A percentile compares a stretch with the other conserved stretches of the same genome.
Evolutionary conservation across 2,797 vertebrate species (phyloP).

Genomic region (Platyrinchus mystaceus): DNA sequence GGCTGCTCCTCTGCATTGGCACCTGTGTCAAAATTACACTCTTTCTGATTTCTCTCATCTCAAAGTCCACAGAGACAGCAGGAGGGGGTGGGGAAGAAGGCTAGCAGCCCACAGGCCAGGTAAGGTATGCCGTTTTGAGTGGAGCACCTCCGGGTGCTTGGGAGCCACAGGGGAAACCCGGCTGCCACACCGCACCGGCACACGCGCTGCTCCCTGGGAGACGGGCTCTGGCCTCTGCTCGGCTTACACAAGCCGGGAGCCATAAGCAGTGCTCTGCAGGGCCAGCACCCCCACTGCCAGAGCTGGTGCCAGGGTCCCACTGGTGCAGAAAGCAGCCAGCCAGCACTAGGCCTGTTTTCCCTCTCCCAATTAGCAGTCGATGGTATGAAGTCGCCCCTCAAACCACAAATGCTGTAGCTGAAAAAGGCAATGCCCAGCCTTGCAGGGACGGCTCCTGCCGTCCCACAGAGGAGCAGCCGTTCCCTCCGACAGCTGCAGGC

Average conservation of each 20-base stretch:
- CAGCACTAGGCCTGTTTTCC: neutral
- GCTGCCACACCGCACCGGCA: neutral
- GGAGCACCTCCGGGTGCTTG: neutral
- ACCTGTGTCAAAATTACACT: neutral
- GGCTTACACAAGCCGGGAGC: neutral
- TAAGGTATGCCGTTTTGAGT: neutral
- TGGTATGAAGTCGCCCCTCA: neutral
- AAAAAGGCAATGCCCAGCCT: neutral
- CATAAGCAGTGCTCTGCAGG: neutral
- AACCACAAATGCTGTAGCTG: neutral
- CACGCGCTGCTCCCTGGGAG: rapidly evolving
- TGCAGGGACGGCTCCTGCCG: neutral
- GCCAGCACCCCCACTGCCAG: neutral
- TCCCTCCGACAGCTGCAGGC: neutral
- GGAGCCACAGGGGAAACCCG: rapidly evolving
- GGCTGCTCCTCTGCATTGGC: neutral
- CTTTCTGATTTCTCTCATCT: neutral
- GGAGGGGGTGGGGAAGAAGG: neutral
- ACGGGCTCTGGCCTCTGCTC: no score
- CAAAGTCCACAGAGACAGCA: neutral
- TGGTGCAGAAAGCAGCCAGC: neutral
- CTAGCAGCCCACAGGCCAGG: neutral
- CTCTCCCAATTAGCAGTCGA: rapidly evolving
- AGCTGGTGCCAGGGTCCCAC: neutral
- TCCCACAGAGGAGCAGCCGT: neutral